Percentiles rank a stretch among this genome's conserved stretches.
These are phyloP conservation scores for Bombus turneri DNA, from an alignment of 1,140 invertebrate species.

Conservation along the genomic window DNA sequence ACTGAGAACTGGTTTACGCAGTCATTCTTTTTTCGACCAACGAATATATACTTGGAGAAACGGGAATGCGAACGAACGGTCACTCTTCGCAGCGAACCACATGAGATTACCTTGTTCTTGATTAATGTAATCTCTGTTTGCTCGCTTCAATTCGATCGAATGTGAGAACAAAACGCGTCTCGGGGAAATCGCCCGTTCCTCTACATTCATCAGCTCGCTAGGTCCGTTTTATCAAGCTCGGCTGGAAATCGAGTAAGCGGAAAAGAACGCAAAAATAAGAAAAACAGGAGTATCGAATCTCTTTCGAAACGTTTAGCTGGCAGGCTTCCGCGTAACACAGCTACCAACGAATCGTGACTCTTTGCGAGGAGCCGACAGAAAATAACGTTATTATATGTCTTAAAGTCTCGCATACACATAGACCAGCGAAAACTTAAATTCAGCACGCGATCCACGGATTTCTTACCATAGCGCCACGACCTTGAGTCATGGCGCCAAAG, in stretches of 20 bases:
- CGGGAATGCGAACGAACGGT: slow-evolving; percentile 29
- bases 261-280: slow-evolving; percentile 24
- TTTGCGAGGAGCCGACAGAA: slow-evolving; percentile 76
- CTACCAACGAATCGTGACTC: slow-evolving; percentile 74
- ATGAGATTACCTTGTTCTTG: slow-evolving; percentile 16
- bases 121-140: neutral
- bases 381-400: slow-evolving; percentile 75
- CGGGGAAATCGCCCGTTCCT: no score
- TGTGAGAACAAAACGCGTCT: neutral
- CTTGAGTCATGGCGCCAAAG: slow-evolving; percentile 67
- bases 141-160: neutral
- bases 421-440: slow-evolving; percentile 65
- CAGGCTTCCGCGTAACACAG: slow-evolving; percentile 77
- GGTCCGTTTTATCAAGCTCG: neutral
- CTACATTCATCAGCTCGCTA: no score
- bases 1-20: slow-evolving; percentile 29
- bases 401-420: slow-evolving; percentile 62
- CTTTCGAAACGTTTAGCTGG: slow-evolving; percentile 51
- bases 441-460: slow-evolving; percentile 76
- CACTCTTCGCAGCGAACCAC: neutral
- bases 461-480: slow-evolving; percentile 62
- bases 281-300: slow-evolving; percentile 24
- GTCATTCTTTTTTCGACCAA: neutral
- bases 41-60: neutral
- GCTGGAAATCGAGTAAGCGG: neutral